These are phyloP conservation scores for Sylvilagus bachmani DNA, from an alignment of 2,113 vertebrate species.

Conservation along the genomic window DNA sequence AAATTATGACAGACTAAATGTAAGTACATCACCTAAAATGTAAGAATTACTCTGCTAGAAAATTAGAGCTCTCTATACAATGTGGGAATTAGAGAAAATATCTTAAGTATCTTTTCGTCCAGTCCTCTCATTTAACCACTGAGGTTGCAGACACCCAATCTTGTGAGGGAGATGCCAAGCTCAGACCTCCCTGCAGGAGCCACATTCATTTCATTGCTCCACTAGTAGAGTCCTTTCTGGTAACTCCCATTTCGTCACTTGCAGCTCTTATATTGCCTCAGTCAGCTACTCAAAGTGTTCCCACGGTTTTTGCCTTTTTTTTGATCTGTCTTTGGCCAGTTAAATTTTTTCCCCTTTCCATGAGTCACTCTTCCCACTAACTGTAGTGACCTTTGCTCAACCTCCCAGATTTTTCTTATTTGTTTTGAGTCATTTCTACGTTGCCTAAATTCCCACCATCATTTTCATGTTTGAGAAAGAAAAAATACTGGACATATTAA, in stretches of 20 bases:
- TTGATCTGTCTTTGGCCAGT: neutral
- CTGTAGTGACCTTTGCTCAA: neutral
- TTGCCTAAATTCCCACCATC: neutral
- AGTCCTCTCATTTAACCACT: neutral
- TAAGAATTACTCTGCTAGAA: neutral
- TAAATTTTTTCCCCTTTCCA: neutral
- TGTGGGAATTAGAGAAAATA: neutral
- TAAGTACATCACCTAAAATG: neutral
- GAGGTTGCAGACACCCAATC: neutral
- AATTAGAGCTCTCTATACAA: neutral
- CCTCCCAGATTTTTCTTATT: neutral
- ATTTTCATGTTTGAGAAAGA: neutral
- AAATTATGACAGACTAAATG: neutral
- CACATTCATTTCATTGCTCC: neutral
- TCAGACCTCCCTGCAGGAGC: neutral
- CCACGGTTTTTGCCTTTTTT: slow-evolving; percentile 2
- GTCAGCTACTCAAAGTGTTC: neutral
- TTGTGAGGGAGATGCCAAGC: neutral
- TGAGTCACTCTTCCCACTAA: slow-evolving; percentile 63
- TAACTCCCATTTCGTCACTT: neutral
- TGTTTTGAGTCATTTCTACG: slow-evolving; percentile 8
- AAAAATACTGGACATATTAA: neutral
- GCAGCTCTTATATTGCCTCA: neutral
- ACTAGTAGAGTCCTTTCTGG: neutral
- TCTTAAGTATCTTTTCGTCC: neutral